Evolutionary conservation across 2,888 invertebrate genomes (phyloP), one percentile per base, ranked within the genome.

Genomic region (Andrena dorsata): DNA sequence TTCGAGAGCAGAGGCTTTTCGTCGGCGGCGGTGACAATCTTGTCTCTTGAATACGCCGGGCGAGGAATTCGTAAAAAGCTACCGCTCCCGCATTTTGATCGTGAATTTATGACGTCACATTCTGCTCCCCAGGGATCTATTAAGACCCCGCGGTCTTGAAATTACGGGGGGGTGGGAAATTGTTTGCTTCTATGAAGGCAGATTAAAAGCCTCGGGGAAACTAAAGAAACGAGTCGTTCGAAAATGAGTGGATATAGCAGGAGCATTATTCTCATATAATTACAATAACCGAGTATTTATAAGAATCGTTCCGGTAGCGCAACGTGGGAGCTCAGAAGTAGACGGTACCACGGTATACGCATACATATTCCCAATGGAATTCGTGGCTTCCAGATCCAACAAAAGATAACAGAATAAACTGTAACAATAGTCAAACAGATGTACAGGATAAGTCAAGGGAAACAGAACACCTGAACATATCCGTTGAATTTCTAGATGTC

Each of bases 21-120:
- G 2, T 49, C 8, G 6, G 7, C 49, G 13, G 13, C 47, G 35
- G 49, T 68, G 71, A 82, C 82, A 76, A 81, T 76, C 63, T 76
- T 61, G 51, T 20, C 20, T 28, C 53, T 10, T 41, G 20, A 61
- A n/a, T 30, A 41, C 20, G 13, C 13, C 20, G n/a, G 26, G 2
- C 8, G 8, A 26, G n/a, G n/a, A 35, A 72, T 74, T 74, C 65
- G 56, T 56, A 56, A 60, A 56, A 56, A 60, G 8, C 26, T 26
- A 16, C 32, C 3, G 7, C 60, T n/a, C 23, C 35, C 35, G 28
- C 23, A 30, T 35, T 58, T 70, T 49, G 28, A n/a, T 32, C 16
- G 30, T 47, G 30, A 76, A 78, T 77, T 77, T 75, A 75, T 60
- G 65, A 51, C 30, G 47, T 10, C 30, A 61, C 41, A 74, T 56